Percentiles rank a stretch among this genome's conserved stretches.
Evolutionary conservation across 2,113 vertebrate genomes (phyloP).

Genomic region (Pelecanoides urinatrix): DNA sequence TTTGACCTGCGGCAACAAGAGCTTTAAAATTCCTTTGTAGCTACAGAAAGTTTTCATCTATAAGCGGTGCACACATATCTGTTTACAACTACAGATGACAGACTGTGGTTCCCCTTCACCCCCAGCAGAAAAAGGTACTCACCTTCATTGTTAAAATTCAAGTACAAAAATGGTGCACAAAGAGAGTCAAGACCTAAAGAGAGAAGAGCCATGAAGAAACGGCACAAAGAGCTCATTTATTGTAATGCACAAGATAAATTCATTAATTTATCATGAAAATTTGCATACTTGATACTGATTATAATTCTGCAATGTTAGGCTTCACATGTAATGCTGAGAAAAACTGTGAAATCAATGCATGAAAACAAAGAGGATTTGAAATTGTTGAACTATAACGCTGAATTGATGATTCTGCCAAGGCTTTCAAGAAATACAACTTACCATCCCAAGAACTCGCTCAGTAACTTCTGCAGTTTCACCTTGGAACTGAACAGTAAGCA

Average conservation of each 20-base stretch:
- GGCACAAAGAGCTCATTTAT: not conserved
- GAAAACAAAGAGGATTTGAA: not conserved
- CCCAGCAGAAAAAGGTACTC: slow-evolving; percentile 5
- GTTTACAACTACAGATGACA: not conserved
- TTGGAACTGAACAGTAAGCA: not conserved
- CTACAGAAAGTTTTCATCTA: not conserved
- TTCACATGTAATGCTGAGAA: not conserved
- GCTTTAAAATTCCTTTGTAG: not conserved
- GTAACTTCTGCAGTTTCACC: not conserved
- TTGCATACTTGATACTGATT: not conserved
- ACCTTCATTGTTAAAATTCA: slow-evolving; percentile 99
- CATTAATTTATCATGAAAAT: not conserved
- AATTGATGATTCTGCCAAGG: not conserved
- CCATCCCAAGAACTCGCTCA: not conserved
- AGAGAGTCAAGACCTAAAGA: slow-evolving; percentile 94
- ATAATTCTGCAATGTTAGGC: not conserved
- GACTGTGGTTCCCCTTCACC: not conserved
- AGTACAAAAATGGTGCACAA: slow-evolving; percentile 95
- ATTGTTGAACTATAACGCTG: not conserved
- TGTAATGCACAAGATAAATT: not conserved
- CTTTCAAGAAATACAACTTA: not conserved
- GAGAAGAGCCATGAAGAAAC: not conserved
- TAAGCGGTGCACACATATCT: not conserved
- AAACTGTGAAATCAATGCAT: not conserved
- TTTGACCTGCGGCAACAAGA: not conserved